Evolutionary conservation across 2,888 invertebrate genomes (phyloP), one percentile per base, ranked within the genome.

Genomic region (Tholera decimalis): DNA sequence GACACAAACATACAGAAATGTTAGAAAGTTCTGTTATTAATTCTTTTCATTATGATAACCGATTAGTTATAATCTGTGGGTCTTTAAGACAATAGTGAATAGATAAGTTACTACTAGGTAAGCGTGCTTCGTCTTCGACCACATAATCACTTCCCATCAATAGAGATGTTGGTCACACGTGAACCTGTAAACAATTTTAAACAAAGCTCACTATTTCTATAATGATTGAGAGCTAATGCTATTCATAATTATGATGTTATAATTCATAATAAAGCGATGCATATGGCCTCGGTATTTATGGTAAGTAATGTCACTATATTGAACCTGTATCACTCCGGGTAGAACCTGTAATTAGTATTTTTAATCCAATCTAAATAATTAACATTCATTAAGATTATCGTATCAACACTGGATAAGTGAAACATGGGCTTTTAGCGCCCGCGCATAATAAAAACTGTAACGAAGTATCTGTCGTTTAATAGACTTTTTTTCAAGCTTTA

Each of bases 311-410:
- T 35, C 20, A n/a, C 18, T 24, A 22, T 22, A 9, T 13, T 37
- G 20, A 20, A 67, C 15, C 22, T 37, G 13, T 30, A 30, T 15
- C n/a, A 37, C 5, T 20, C 22, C n/a, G 15, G 18, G 8, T 20
- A 9, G 18, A 67, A 41, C 33, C 15, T 15, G 28, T 51, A 35
- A 62, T 51, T 62, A 37, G 22, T 51, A 2, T n/a, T 43, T 49
- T 37, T 39, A 37, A 33, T 44, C 15, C 11, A 70, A 44, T 53
- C 50, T 54, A 26, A 49, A 54, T 68, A 33, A 55, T 70, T 51
- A 46, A 20, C 28, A 41, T 51, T 13, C 9, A 35, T 59, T 43
- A 26, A 41, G 46, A 35, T 51, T 33, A 28, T 15, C 9, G 7
- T 51, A 66, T 65, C 49, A 22, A 3, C 15, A 37, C 8, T 33